These are phyloP conservation scores for Streptopelia turtur DNA, from an alignment of 2,797 vertebrate genomes.

Conservation along the genomic window DNA sequence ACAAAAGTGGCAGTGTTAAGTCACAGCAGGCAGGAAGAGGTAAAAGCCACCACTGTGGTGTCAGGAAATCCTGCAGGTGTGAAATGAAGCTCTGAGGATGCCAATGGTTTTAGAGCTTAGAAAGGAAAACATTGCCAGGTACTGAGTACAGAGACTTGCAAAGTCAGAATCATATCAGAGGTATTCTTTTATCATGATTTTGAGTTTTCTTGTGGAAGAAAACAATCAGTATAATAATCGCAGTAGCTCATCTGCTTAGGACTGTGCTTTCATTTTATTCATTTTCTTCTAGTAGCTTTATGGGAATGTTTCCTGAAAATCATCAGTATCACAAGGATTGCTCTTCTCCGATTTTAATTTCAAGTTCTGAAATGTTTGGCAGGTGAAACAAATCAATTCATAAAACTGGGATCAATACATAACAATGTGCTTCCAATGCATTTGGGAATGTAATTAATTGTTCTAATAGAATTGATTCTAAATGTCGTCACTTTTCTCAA, in stretches of 20 bases:
- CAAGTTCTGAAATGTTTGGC: not conserved
- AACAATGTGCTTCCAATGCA: not conserved
- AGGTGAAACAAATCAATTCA: not conserved
- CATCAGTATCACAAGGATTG: not conserved
- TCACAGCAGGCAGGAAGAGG: constrained; percentile 26
- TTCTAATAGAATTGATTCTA: not conserved
- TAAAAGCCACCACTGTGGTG: not conserved
- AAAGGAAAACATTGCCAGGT: not conserved
- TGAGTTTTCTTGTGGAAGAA: not conserved
- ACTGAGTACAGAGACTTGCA: not conserved
- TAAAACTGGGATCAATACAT: not conserved
- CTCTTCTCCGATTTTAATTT: not conserved
- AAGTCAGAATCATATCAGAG: not conserved
- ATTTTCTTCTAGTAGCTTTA: not conserved
- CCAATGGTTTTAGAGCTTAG: not conserved
- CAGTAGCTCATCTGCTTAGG: not conserved
- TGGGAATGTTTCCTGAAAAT: not conserved
- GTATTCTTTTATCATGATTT: not conserved
- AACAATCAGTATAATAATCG: not conserved
- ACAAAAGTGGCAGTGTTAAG: not conserved
- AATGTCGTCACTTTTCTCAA: not conserved
- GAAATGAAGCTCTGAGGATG: not conserved
- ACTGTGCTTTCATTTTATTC: not conserved
- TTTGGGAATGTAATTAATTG: not conserved
- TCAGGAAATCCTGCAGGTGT: constrained; percentile 45